Percentiles rank a stretch among this genome's conserved stretches.
Evolutionary conservation across 2,113 vertebrate species (phyloP).

Genomic region (Tragelaphus scriptus): DNA sequence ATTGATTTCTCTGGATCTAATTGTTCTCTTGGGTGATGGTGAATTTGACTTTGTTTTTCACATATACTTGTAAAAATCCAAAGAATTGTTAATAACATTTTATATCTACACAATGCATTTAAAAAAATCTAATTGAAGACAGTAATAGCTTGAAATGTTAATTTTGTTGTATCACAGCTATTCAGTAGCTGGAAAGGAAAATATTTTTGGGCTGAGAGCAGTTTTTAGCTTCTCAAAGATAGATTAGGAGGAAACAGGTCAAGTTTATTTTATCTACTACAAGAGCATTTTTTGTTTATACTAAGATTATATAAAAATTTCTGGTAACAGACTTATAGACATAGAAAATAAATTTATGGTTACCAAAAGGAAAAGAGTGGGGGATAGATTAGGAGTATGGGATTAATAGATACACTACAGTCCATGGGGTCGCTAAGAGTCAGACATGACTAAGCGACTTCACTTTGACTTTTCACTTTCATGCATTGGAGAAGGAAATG

Average conservation of each 20-base stretch:
- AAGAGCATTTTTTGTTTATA: not conserved
- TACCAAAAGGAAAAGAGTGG: not conserved
- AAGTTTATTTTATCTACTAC: not conserved
- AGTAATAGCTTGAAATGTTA: not conserved
- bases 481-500: too few relatives aligned
- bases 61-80: conserved; percentile 19
- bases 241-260: not conserved
- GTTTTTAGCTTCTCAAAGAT: not conserved
- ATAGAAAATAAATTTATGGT: not conserved
- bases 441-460: too few relatives aligned
- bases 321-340: not conserved
- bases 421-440: too few relatives aligned
- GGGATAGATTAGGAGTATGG: not conserved
- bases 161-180: not conserved
- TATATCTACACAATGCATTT: not conserved
- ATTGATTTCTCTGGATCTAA: conserved; percentile 51
- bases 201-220: not conserved
- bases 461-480: too few relatives aligned
- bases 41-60: not conserved
- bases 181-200: not conserved
- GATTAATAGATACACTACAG: not conserved
- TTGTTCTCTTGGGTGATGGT: conserved; percentile 6
- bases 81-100: not conserved
- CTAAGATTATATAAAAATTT: not conserved
- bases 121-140: not conserved